phyloP scores from a whole-genome alignment of 1,140 invertebrate species.

The Penaeus chinensis region DNA sequence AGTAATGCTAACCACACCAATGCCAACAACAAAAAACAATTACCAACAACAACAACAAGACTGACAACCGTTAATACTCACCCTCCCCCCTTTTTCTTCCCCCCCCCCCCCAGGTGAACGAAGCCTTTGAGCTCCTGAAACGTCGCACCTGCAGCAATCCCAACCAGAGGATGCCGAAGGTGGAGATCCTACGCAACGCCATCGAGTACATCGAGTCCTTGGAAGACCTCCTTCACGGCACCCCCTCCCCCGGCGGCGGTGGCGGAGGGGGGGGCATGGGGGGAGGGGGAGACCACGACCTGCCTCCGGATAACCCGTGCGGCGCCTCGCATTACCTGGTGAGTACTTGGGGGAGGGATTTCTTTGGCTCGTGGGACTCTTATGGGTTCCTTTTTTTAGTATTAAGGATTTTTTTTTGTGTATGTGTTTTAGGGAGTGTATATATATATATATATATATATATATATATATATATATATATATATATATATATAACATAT shows the following conservation, averaged over 20 bases:
- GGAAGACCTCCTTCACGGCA: slow-evolving; percentile 82
- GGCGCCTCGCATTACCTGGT: slow-evolving; percentile 58
- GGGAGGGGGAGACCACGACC: slow-evolving; percentile 33
- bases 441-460: no score
- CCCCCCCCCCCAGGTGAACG: slow-evolving; percentile 82
- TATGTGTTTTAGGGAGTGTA: no score
- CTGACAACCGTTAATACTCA: no score
- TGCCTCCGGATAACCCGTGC: slow-evolving; percentile 30
- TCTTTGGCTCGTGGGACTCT: not conserved
- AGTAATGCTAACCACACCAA: no score
- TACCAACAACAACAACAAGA: no score
- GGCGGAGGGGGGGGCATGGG: no score
- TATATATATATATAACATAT: no score
- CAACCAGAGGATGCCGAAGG: slow-evolving; percentile 94
- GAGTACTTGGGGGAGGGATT: not conserved
- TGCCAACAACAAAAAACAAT: no score
- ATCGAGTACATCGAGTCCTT: slow-evolving; percentile 98
- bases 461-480: no score
- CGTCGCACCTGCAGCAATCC: slow-evolving; percentile 92
- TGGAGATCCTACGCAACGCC: slow-evolving; percentile 95
- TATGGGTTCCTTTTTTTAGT: no score
- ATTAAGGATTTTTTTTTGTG: no score
- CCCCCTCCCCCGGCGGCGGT: slow-evolving; percentile 26
- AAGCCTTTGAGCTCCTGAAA: slow-evolving; percentile 96
- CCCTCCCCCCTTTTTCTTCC: not conserved